A percentile compares a stretch with the other conserved stretches of the same genome.
Evolutionary conservation across 2,113 vertebrate genomes (phyloP).

Genomic region (Nasalis larvatus): DNA sequence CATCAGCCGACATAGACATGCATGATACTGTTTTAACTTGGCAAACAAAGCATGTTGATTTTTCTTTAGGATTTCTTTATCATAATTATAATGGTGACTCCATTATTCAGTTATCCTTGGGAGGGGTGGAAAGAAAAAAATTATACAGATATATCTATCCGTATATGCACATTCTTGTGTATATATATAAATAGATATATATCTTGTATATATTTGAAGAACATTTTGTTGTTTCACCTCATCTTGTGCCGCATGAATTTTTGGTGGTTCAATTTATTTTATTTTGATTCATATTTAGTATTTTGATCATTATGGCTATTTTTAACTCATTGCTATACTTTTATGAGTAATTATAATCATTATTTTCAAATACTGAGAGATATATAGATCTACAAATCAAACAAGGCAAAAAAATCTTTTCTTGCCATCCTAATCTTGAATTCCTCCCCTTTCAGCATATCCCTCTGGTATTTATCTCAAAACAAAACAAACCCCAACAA

Average conservation of each 20-base stretch:
- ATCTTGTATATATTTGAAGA: slow-evolving; percentile 85
- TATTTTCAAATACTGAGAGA: slow-evolving; percentile 79
- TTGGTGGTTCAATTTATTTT: slow-evolving; percentile 92
- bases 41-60: slow-evolving; percentile 82
- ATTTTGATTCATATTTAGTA: slow-evolving; percentile 83
- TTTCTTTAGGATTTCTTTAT: slow-evolving; percentile 78
- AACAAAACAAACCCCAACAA: slow-evolving; percentile 33
- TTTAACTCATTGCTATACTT: slow-evolving; percentile 81
- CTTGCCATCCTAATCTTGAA: slow-evolving; percentile 92
- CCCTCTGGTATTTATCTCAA: slow-evolving; percentile 38
- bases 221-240: slow-evolving; percentile 93
- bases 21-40: slow-evolving; percentile 86
- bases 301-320: slow-evolving; percentile 82
- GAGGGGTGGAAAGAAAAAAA: slow-evolving; percentile 83
- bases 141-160: slow-evolving; percentile 87
- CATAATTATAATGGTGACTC: slow-evolving; percentile 82
- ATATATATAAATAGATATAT: slow-evolving; percentile 84
- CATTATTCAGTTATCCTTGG: slow-evolving; percentile 88
- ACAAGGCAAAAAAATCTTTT: slow-evolving; percentile 99
- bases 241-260: slow-evolving; percentile 99
- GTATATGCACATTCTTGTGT: slow-evolving; percentile 73
- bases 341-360: slow-evolving; percentile 80
- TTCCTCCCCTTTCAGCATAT: slow-evolving; percentile 40
- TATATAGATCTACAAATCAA: slow-evolving; percentile 87
- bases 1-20: slow-evolving; percentile 87